Evolutionary conservation across 2,113 vertebrate species (phyloP).

Genomic region (Lates calcarifer): DNA sequence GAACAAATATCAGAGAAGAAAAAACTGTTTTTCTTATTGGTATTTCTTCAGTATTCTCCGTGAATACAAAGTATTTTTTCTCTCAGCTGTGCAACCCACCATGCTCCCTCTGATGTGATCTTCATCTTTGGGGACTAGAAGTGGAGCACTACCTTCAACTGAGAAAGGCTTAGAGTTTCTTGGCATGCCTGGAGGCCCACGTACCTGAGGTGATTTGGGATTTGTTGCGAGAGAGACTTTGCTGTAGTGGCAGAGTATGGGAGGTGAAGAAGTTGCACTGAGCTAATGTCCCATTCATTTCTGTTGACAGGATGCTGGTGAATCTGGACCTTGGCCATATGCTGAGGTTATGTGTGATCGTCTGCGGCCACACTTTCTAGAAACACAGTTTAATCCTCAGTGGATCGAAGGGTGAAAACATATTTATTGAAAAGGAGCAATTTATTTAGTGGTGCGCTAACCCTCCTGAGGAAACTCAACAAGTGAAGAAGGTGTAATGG

Average conservation of each 20-base stretch:
- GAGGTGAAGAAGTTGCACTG: constrained; percentile 58
- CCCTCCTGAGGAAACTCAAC: constrained; percentile 34
- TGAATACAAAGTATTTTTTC: neutral
- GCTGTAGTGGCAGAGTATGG: constrained; percentile 39
- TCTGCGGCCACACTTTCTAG: constrained; percentile 21
- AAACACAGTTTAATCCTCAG: constrained; percentile 34
- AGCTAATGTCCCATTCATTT: constrained; percentile 74
- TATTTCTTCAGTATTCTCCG: constrained; percentile 10
- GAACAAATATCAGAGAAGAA: constrained; percentile 9
- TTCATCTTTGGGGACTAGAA: constrained; percentile 46
- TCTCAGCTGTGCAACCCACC: constrained; percentile 5
- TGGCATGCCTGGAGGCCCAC: constrained; percentile 60
- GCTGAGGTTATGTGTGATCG: constrained; percentile 52
- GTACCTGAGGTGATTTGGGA: constrained; percentile 69
- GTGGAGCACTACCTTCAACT: constrained; percentile 50
- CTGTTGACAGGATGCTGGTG: constrained; percentile 59
- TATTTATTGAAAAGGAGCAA: constrained; percentile 53
- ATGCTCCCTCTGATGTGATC: constrained; percentile 34
- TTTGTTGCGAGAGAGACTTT: constrained; percentile 61
- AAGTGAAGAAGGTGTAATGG: constrained; percentile 42
- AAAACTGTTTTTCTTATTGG: neutral
- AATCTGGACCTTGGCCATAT: constrained; percentile 58
- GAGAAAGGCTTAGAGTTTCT: constrained; percentile 48
- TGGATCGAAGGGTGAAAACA: constrained; percentile 31
- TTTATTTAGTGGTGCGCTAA: constrained; percentile 43